These are phyloP conservation scores for Achatina immaculata DNA, from an alignment of 1,140 invertebrate genomes.

Conservation along the genomic window DNA sequence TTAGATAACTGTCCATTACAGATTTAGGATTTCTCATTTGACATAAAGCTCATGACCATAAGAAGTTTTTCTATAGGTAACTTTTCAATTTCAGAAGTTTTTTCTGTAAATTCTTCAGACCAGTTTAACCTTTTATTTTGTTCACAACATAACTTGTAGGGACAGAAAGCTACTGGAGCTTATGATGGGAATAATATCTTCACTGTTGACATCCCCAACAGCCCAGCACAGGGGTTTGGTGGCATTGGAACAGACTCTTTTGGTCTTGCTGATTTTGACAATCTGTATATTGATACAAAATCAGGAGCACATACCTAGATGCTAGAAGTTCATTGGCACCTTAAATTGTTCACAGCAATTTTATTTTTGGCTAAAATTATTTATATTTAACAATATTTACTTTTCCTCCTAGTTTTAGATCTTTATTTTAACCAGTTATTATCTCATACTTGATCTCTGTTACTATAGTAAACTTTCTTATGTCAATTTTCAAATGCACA, in stretches of 20 bases:
- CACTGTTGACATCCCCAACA: neutral
- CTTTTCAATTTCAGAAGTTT: too few relatives aligned
- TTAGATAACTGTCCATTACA: too few relatives aligned
- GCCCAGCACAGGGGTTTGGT: conserved; percentile 45
- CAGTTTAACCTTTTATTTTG: neutral
- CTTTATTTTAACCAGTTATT: neutral
- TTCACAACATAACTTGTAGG: neutral
- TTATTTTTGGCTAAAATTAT: neutral
- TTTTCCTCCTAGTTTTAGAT: neutral
- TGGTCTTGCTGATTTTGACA: conserved; percentile 60
- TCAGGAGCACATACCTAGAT: neutral
- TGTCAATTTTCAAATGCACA: too few relatives aligned
- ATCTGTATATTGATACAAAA: conserved; percentile 40
- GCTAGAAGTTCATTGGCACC: neutral
- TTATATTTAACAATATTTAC: neutral
- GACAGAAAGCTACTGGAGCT: neutral
- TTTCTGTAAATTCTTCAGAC: too few relatives aligned
- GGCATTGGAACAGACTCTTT: conserved; percentile 52
- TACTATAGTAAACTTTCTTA: neutral
- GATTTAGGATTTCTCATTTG: too few relatives aligned
- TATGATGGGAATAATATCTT: neutral
- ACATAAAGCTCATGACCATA: too few relatives aligned
- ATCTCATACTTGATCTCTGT: neutral
- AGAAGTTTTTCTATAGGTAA: too few relatives aligned
- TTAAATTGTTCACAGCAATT: neutral